Evolutionary conservation across 2,888 invertebrate species (phyloP), one percentile per base, ranked within the genome.

Genomic region (Tigriopus californicus): DNA sequence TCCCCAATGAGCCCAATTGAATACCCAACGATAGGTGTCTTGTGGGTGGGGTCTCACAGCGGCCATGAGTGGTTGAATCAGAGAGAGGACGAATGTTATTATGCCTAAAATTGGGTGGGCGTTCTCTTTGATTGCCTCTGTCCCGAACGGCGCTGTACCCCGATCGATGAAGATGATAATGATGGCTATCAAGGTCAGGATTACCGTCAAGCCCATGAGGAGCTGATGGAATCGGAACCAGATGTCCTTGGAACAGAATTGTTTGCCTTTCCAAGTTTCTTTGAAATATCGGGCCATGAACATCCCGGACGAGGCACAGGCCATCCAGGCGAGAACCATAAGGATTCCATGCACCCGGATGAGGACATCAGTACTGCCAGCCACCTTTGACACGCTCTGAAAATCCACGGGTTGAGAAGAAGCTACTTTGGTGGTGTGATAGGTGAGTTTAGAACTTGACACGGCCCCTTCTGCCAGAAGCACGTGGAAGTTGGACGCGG

Each of bases 1-100:
- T 55, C 85, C 72, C 86, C 89, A 90, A 71, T 92, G 91, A 1
- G 77, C 70, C 90, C 90, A 91, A 74, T 91, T 92, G 75, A 92
- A 92, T 60, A 85, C 72, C 0, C 83, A 79, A 59, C 92, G 76
- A 66, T 78, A 79, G 13, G 81, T 78, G 6, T 87, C 82, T 52
- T 83, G 85, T 0, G 89, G 87, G 71, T 83, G 84, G 0, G 90
- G 90, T 63, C 91, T 77, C 70, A 90, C 82, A 63, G 83, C 79
- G 1, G 90, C 90, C 75, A 78, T 87, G 66, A 90, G 81, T 3
- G 90, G 89, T 70, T 91, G 88, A 63, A 89, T 72, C 67, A 89
- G 85, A 68, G 85, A 85, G 20, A 89, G 70, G 13, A 25, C 63
- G 18, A 33, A 62, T 61, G 40, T 40, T 13, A 49, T 44, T n/a